Evolutionary conservation across 2,113 vertebrate genomes (phyloP).

Genomic region (Potamarius usumacintae): DNA sequence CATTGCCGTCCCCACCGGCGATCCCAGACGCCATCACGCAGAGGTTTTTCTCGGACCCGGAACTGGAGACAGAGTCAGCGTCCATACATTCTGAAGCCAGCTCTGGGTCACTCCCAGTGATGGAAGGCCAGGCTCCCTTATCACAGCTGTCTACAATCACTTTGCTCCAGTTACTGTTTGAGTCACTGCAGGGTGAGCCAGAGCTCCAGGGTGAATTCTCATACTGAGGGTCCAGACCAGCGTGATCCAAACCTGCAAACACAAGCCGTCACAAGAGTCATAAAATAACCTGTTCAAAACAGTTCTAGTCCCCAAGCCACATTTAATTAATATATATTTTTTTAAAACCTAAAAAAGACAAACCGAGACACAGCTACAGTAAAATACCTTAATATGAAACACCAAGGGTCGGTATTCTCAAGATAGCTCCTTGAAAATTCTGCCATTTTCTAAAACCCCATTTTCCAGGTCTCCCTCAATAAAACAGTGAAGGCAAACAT

Average conservation of each 20-base stretch:
- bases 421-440: not conserved
- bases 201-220: constrained; percentile 90
- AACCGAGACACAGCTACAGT: not conserved
- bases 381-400: not conserved
- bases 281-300: not conserved
- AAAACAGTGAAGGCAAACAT: not conserved
- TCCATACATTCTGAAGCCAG: constrained; percentile 93
- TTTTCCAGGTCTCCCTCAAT: not conserved
- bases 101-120: constrained; percentile 85
- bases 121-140: constrained; percentile 85
- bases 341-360: not conserved
- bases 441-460: not conserved
- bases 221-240: constrained; percentile 91
- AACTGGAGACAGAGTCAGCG: constrained; percentile 88
- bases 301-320: not conserved
- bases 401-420: not conserved
- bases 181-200: constrained; percentile 86
- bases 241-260: constrained; percentile 86
- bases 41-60: constrained; percentile 88
- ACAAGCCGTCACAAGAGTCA: not conserved
- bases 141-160: constrained; percentile 87
- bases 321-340: not conserved
- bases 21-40: constrained; percentile 76
- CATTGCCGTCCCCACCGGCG: constrained; percentile 78
- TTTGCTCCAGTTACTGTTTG: constrained; percentile 91